Percentiles rank a stretch among this genome's conserved stretches.
Evolutionary conservation across 2,797 vertebrate genomes (phyloP).

Genomic region (Salmo trutta): DNA sequence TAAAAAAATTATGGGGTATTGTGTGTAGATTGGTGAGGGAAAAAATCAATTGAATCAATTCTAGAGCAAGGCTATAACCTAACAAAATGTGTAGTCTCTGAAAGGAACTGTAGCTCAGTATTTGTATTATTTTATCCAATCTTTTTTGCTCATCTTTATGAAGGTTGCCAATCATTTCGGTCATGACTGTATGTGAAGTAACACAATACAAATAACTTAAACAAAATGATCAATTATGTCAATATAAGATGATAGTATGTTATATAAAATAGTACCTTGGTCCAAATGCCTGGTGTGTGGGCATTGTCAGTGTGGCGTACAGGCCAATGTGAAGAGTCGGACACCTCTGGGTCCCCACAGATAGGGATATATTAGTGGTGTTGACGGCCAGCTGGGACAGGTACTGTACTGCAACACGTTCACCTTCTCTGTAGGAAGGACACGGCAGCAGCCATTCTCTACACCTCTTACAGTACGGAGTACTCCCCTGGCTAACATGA

Average conservation of each 20-base stretch:
- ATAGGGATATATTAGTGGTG: slow-evolving; percentile 68
- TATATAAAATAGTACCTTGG: slow-evolving; percentile 61
- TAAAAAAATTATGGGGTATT: no score
- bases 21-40: no score
- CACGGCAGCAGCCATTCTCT: no score
- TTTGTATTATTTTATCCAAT: no score
- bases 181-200: not conserved
- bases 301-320: slow-evolving; percentile 73
- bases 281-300: slow-evolving; percentile 73
- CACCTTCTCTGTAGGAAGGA: slow-evolving; percentile 66
- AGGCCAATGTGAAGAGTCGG: slow-evolving; percentile 69
- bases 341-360: slow-evolving; percentile 64
- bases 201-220: not conserved
- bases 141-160: no score
- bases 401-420: slow-evolving; percentile 69
- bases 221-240: not conserved
- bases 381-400: slow-evolving; percentile 51
- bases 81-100: no score
- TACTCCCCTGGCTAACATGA: not conserved
- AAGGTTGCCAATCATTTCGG: no score
- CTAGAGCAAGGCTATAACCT: no score
- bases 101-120: no score
- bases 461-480: not conserved
- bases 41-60: no score
- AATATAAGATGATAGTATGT: not conserved